Evolutionary conservation across 2,888 invertebrate genomes (phyloP).

Genomic region (Callosobruchus maculatus): DNA sequence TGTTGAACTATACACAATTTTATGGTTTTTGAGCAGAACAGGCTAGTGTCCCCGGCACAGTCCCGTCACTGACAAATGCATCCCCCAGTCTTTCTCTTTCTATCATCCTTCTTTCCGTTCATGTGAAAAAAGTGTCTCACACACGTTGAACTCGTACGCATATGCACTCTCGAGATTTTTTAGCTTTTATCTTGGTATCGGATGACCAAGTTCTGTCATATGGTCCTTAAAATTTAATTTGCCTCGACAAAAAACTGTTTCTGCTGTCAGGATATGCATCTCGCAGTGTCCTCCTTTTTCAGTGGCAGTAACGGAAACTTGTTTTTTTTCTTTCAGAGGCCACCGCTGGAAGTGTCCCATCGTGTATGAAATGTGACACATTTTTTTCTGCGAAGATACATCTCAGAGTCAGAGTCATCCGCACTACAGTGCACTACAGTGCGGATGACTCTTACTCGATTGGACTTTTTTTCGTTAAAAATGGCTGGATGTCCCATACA

Average conservation of each 20-base stretch:
- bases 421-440: too few species aligned
- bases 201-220: conserved; percentile 21
- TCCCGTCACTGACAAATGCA: background rate
- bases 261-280: background rate
- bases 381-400: background rate
- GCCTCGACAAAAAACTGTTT: background rate
- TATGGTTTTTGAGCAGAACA: too few species aligned
- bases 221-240: background rate
- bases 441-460: too few species aligned
- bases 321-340: background rate
- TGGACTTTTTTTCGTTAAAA: too few species aligned
- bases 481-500: too few species aligned
- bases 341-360: background rate
- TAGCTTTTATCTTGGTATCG: conserved; percentile 31
- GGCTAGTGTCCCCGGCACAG: too few species aligned
- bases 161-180: conserved; percentile 11
- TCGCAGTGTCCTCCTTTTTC: background rate
- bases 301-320: background rate
- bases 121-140: conserved; percentile 33
- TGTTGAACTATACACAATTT: too few species aligned
- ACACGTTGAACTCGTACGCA: conserved; percentile 21
- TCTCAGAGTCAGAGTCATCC: too few species aligned
- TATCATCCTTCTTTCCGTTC: conserved; percentile 1
- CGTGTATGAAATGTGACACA: background rate
- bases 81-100: background rate